Evolutionary conservation across 2,113 vertebrate species (phyloP), one percentile per base, ranked within the genome.

Genomic region (Toxotes jaculatrix): DNA sequence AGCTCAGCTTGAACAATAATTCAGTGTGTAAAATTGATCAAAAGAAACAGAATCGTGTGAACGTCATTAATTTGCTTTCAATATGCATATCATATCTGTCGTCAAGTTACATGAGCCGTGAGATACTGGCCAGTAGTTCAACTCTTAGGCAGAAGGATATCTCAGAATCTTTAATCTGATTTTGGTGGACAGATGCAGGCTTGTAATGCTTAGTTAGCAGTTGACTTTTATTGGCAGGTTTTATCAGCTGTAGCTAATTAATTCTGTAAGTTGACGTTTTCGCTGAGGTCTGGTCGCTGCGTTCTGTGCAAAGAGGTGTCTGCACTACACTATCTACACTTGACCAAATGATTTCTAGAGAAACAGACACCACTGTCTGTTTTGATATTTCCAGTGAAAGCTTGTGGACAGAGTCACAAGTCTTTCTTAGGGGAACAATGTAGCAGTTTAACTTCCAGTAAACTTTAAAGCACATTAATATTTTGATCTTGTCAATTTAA

Each of bases 401-500:
- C 65, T 59, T 36, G 27, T 14, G 40, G 23, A 38, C 42, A 56
- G 2, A 71, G 70, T 42, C 53, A 13, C 51, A 32, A 42, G 70
- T 67, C 43, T 57, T 43, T 57, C 11, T 73, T 6, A 9, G 27
- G 9, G 19, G 31, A 65, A 53, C 4, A 3, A 7, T 43, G 21
- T n/a, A 51, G 32, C 32, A 51, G 59, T 61, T 74, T 49, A 74
- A 60, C 13, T 67, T n/a, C 45, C 13, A 13, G 45, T 62, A 63
- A 55, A 32, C 61, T 23, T 63, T 2, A 47, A 74, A 64, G 57
- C 65, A 16, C 27, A 40, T 55, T 11, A 31, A 73, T 74, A 77
- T 53, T 76, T 71, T 78, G 43, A 67, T 21, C 34, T 4, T 36
- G 43, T 77, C 60, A 67, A 12, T 5, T 36, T 56, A 47, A 84